Percentiles rank a stretch among this genome's conserved stretches.
Conservation (phyloP, 2,888 invertebrate species). For the Automeris io region DNA sequence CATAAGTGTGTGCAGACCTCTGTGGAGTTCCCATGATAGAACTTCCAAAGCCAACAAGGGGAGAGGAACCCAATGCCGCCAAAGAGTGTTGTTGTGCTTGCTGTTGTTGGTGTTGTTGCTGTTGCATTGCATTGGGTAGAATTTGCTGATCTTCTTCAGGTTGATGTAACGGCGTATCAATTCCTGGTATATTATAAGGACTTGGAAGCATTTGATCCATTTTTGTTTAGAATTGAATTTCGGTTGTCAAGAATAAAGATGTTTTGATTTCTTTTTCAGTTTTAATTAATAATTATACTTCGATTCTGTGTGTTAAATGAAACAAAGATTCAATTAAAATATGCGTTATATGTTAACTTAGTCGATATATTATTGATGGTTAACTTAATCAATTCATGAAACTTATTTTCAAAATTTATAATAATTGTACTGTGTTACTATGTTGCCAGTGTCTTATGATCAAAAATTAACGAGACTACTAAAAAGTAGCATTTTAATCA, state of each 20-base stretch:
- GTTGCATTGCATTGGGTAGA: slow-evolving; percentile 89
- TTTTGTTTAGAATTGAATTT: slow-evolving; percentile 21
- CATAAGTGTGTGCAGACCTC: slow-evolving; percentile 85
- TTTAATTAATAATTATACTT: too few species aligned
- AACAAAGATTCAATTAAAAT: neutral
- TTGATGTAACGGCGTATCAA: slow-evolving; percentile 93
- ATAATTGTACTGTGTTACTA: too few species aligned
- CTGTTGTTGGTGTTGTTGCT: slow-evolving; percentile 85
- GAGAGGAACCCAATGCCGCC: slow-evolving; percentile 77
- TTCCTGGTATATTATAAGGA: slow-evolving; percentile 93
- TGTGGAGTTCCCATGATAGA: slow-evolving; percentile 82
- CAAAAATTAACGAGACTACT: too few species aligned
- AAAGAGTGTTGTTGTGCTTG: slow-evolving; percentile 78
- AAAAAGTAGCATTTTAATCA: too few species aligned
- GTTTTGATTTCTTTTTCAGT: neutral
- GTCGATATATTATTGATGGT: too few species aligned
- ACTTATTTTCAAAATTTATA: too few species aligned
- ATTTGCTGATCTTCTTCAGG: slow-evolving; percentile 95
- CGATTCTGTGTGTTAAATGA: neutral
- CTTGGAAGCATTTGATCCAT: slow-evolving; percentile 96
- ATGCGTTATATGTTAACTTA: too few species aligned
- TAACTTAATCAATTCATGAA: too few species aligned
- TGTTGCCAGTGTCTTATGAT: too few species aligned
- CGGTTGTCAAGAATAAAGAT: neutral
- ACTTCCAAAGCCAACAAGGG: slow-evolving; percentile 78